Percentiles rank a stretch among this genome's conserved stretches.
phyloP scores from a whole-genome alignment of 2,888 invertebrate genomes.

The Caradrina clavipalpis region DNA sequence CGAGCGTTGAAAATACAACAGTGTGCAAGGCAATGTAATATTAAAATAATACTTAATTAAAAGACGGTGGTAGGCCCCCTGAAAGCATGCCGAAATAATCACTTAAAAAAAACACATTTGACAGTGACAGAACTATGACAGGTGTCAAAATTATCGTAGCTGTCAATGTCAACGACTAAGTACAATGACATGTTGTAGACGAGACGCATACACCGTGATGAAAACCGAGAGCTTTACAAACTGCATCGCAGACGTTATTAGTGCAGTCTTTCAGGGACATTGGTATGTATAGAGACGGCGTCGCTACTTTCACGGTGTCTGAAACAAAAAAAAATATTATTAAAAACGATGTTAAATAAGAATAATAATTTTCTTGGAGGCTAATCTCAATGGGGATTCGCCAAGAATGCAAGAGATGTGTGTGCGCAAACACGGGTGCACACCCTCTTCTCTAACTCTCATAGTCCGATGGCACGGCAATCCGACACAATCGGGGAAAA shows the following conservation, averaged over 20 bases:
- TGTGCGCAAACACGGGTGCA: no score
- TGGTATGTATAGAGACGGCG: constrained; percentile 40
- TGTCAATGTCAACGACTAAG: constrained; percentile 5
- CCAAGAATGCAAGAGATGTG: no score
- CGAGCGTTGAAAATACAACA: no score
- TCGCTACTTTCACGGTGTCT: constrained; percentile 23
- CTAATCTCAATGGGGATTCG: no score
- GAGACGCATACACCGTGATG: constrained; percentile 39
- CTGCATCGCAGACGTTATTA: background rate
- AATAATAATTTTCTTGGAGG: no score
- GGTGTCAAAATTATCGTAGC: background rate
- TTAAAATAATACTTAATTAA: no score
- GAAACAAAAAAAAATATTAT: constrained; percentile 30
- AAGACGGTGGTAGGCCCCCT: no score
- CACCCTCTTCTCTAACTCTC: no score
- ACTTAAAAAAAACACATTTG: background rate
- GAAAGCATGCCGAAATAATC: no score
- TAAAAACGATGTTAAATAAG: background rate
- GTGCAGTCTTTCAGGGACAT: constrained; percentile 33
- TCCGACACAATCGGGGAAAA: no score
- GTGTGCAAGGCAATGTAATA: no score
- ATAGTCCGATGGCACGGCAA: no score
- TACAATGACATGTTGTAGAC: constrained; percentile 36
- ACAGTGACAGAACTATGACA: background rate
- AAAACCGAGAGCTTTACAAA: constrained; percentile 39